A percentile compares a stretch with the other conserved stretches of the same genome.
These are phyloP conservation scores for Drosophila sturtevanti DNA, from an alignment of 1,140 invertebrate genomes.

Conservation along the genomic window DNA sequence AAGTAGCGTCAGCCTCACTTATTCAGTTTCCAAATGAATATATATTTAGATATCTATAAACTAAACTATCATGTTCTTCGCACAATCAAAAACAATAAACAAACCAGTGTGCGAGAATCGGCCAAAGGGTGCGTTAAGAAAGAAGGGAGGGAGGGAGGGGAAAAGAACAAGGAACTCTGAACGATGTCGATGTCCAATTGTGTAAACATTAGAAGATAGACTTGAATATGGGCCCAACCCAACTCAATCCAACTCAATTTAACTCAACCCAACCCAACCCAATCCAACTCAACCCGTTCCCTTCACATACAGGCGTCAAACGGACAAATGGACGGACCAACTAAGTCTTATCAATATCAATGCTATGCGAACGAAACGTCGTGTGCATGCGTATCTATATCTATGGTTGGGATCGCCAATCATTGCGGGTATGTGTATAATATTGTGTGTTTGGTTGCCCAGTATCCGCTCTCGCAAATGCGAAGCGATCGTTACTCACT, in stretches of 20 bases:
- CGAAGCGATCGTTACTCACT: constrained; percentile 24
- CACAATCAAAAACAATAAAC: constrained; percentile 56
- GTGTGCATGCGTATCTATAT: constrained; percentile 13
- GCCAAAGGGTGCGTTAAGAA: neutral
- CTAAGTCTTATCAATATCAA: constrained; percentile 37
- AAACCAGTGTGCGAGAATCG: constrained; percentile 5
- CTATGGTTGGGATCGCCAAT: constrained; percentile 46
- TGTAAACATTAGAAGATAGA: constrained; percentile 57
- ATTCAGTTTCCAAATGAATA: constrained; percentile 8
- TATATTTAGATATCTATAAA: constrained; percentile 63
- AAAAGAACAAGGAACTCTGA: neutral
- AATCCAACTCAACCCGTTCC: neutral
- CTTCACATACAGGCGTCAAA: neutral
- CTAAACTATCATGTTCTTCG: constrained; percentile 60
- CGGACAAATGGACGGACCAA: neutral
- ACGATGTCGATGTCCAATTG: constrained; percentile 38
- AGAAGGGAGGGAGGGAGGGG: neutral
- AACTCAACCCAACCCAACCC: neutral
- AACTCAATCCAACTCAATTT: neutral
- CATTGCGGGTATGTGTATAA: constrained; percentile 29
- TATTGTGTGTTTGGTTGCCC: too few species aligned
- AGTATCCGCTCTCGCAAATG: neutral
- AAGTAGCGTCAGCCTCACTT: neutral
- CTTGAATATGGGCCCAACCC: neutral
- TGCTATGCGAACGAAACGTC: neutral